Percentiles rank a stretch among this genome's conserved stretches.
These are phyloP conservation scores for Diphyllodes magnificus DNA, from an alignment of 2,113 vertebrate genomes.

Conservation along the genomic window DNA sequence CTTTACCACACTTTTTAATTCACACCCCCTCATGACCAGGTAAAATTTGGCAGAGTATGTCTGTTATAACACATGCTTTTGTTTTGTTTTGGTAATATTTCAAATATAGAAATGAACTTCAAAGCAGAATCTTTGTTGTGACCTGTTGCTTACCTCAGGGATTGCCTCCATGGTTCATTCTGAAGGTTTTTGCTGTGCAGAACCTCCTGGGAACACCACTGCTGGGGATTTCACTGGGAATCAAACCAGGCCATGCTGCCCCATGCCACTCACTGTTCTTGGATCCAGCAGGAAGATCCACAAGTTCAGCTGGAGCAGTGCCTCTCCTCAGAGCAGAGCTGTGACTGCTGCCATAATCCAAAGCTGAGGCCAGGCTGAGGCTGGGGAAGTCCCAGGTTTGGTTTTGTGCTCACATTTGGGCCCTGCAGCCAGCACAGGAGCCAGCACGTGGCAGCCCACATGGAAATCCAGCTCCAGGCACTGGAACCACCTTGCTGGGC, in stretches of 20 bases:
- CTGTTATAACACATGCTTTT: neutral
- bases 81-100: neutral
- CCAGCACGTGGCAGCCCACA: fast-evolving
- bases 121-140: neutral
- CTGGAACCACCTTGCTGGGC: fast-evolving
- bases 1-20: neutral
- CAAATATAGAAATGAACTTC: neutral
- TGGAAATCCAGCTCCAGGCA: neutral
- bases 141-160: neutral
- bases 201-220: neutral
- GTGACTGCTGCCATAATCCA: neutral
- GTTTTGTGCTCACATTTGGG: neutral
- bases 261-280: neutral
- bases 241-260: neutral
- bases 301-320: neutral
- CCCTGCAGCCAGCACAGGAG: neutral
- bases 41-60: neutral
- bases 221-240: neutral
- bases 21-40: fast-evolving
- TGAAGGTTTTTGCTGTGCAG: neutral
- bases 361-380: neutral
- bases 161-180: neutral
- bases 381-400: neutral
- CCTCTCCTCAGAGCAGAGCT: neutral
- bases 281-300: neutral